Percentiles rank a stretch among this genome's conserved stretches.
Evolutionary conservation across 2,113 vertebrate species (phyloP).

Genomic region (Apeltes quadracus): DNA sequence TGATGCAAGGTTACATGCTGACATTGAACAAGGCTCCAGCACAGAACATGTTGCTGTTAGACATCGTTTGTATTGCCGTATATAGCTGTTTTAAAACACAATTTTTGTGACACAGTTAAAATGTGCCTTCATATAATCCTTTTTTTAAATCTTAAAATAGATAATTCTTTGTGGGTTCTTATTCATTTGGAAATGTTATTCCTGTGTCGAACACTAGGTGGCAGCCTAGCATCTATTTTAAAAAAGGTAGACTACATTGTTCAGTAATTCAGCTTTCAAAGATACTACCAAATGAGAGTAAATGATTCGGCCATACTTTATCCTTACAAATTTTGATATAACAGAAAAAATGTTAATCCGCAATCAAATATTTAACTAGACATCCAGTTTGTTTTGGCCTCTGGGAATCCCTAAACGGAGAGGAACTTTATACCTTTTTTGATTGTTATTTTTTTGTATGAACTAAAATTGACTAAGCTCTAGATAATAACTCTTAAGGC

Average conservation of each 20-base stretch:
- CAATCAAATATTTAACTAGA: background rate
- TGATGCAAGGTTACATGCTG: constrained; percentile 21
- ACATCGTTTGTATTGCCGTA: background rate
- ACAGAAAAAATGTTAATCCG: too few species aligned
- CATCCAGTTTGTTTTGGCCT: background rate
- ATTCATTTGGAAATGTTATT: background rate
- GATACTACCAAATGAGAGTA: background rate
- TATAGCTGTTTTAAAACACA: background rate
- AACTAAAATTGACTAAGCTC: background rate
- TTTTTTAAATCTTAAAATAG: background rate
- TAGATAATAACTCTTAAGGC: background rate
- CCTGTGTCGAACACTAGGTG: constrained; percentile 52
- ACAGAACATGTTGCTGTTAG: background rate
- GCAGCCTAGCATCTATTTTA: constrained; percentile 56
- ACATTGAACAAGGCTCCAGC: background rate
- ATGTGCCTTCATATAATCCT: background rate
- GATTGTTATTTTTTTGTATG: too few species aligned
- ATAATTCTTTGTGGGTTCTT: background rate
- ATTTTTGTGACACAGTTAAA: background rate
- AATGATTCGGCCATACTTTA: background rate
- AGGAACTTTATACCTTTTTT: too few species aligned
- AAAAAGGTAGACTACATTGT: background rate
- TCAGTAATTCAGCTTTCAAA: background rate
- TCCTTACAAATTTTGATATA: background rate
- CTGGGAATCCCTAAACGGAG: background rate